Evolutionary conservation across 2,888 invertebrate genomes (phyloP).

Genomic region (Mamestra brassicae): DNA sequence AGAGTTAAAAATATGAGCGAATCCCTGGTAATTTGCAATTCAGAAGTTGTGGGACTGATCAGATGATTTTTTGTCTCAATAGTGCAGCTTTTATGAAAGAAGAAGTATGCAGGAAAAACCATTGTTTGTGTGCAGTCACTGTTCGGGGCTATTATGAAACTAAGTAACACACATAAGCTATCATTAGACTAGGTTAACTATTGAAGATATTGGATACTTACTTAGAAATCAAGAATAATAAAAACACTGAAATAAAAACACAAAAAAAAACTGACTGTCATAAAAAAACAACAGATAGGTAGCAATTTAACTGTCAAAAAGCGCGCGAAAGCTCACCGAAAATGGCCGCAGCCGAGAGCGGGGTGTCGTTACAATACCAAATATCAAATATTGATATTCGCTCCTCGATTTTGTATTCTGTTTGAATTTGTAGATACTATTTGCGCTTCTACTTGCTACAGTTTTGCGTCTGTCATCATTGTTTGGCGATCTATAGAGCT

Average conservation of each 20-base stretch:
- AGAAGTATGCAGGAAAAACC: too few species aligned
- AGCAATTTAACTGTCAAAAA: slow-evolving; percentile 62
- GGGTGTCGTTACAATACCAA: slow-evolving; percentile 88
- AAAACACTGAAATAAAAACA: too few species aligned
- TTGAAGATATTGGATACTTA: too few species aligned
- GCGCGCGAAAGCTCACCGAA: slow-evolving; percentile 69
- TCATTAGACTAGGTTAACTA: too few species aligned
- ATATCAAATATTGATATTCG: slow-evolving; percentile 90
- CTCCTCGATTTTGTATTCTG: slow-evolving; percentile 87
- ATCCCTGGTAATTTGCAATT: slow-evolving; percentile 24
- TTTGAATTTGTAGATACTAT: slow-evolving; percentile 88
- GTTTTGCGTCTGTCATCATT: slow-evolving; percentile 77
- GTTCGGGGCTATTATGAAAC: too few species aligned
- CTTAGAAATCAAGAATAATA: too few species aligned
- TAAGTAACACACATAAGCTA: too few species aligned
- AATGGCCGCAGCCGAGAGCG: slow-evolving; percentile 73
- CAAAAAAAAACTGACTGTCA: not conserved
- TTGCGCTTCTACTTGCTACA: slow-evolving; percentile 82
- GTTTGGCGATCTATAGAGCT: slow-evolving; percentile 58
- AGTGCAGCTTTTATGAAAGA: too few species aligned
- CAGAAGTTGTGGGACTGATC: not conserved
- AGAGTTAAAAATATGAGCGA: slow-evolving; percentile 12
- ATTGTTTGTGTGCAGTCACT: too few species aligned
- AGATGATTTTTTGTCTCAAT: not conserved
- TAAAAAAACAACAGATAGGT: slow-evolving; percentile 2